Conservation (phyloP, 2,797 vertebrate species). For the Crotalus adamanteus region DNA sequence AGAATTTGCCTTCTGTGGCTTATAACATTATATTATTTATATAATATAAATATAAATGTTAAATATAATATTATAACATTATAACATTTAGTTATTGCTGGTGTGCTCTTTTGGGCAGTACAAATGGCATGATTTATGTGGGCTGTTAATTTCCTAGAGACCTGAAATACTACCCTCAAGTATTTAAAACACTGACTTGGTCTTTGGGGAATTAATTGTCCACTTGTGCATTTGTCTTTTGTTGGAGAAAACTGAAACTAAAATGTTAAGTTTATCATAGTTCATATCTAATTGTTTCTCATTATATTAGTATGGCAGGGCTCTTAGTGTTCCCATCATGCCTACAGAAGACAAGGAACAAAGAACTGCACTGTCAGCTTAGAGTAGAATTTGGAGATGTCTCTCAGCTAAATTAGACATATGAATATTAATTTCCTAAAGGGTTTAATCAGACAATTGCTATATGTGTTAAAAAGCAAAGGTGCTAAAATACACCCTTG, state of each 20-base stretch:
- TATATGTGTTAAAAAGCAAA: neutral
- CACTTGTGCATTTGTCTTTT: neutral
- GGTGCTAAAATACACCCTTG: neutral
- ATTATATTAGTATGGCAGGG: neutral
- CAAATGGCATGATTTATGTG: neutral
- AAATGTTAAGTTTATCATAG: neutral
- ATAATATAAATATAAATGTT: too few species aligned
- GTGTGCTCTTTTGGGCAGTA: neutral
- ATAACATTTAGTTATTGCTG: neutral
- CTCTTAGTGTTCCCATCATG: neutral
- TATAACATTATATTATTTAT: neutral
- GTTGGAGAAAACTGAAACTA: neutral
- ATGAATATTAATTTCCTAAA: neutral
- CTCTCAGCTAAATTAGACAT: neutral
- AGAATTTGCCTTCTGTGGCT: neutral
- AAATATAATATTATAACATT: neutral
- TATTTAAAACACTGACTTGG: neutral
- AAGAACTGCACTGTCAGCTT: neutral
- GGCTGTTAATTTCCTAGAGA: neutral
- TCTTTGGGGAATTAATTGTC: neutral
- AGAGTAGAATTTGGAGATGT: neutral
- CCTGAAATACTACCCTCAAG: neutral
- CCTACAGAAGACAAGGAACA: neutral
- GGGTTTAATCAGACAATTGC: neutral
- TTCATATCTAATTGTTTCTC: neutral